phyloP scores from a whole-genome alignment of 92 coral and sea anemone species.

The Phenganax marumi region DNA sequence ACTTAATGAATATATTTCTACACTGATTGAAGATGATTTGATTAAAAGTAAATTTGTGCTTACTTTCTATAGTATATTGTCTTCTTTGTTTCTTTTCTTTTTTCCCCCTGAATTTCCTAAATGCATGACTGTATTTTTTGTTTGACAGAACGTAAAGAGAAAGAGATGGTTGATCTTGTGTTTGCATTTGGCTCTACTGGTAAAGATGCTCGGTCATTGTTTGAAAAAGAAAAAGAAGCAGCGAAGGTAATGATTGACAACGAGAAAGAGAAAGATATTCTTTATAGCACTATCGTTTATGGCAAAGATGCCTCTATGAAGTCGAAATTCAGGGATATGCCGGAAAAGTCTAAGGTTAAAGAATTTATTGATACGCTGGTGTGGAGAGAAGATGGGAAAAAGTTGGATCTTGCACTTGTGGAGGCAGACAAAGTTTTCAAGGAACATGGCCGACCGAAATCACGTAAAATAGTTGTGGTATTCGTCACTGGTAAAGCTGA shows the following conservation, averaged over 20 bases:
- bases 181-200: slow-evolving; percentile 71
- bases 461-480: slow-evolving; percentile 45
- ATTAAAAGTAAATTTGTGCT: slow-evolving; percentile 14
- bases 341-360: slow-evolving; percentile 10
- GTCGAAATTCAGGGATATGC: not conserved
- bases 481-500: slow-evolving; percentile 14
- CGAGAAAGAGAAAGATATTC: slow-evolving; percentile 32
- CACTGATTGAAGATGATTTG: slow-evolving; percentile 17
- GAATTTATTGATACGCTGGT: slow-evolving; percentile 16
- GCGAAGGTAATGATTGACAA: slow-evolving; percentile 41
- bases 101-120: not conserved
- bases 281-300: slow-evolving; percentile 45
- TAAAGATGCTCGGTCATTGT: slow-evolving; percentile 41
- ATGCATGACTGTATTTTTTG: not conserved
- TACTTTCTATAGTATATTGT: not conserved
- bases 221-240: slow-evolving; percentile 41
- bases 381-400: not conserved
- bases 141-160: slow-evolving; percentile 51
- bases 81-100: not conserved
- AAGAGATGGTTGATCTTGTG: slow-evolving; percentile 68
- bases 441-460: slow-evolving; percentile 43
- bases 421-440: slow-evolving; percentile 14
- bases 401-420: slow-evolving; percentile 22
- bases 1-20: slow-evolving; percentile 7
- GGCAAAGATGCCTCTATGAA: slow-evolving; percentile 35